Evolutionary conservation across 1,140 invertebrate genomes (phyloP), one percentile per base, ranked within the genome.

Genomic region (Trachymyrmex septentrionalis): DNA sequence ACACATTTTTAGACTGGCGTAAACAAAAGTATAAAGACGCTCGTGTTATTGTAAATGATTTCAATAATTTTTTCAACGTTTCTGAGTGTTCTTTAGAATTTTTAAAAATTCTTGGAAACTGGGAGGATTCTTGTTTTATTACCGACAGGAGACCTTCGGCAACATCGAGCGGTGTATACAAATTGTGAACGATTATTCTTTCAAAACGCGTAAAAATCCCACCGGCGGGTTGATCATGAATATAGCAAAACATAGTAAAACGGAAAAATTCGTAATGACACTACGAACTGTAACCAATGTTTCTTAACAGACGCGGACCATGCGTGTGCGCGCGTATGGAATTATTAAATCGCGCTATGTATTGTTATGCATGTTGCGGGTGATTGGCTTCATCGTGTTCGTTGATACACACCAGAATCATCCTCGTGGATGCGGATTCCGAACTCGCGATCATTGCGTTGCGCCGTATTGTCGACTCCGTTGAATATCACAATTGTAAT

Each of bases 291-390:
- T 24, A 63, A 34, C 27, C 34, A 34, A 59, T 57, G 19, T 30
- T 57, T 50, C 61, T 80, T 80, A 64, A 78, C 61, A 50, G 59
- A 48, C n/a, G 38, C 48, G 63, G 55, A 6, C 7, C 10, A 19
- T 21, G 16, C 19, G 38, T 59, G 48, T 38, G 63, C 61, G 81
- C 50, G 63, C 67, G 73, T 63, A 55, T 24, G 30, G 87, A 90
- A 90, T 89, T 88, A 89, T 90, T 90, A 89, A 90, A 90, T 89
- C 72, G 59, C 57, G 30, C 19, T 16, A n/a, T 34, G 48, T 73
- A 89, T 78, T 86, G 84, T 86, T 87, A 78, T 64, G 57, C 85
- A 5, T 24, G 30, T 19, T 24, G 24, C 61, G 84, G 30, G n/a
- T 82, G 86, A 89, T 89, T 86, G 88, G 67, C 27, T 55, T 10